These are phyloP conservation scores for Catocala fraxini DNA, from an alignment of 2,888 invertebrate genomes.

Conservation along the genomic window DNA sequence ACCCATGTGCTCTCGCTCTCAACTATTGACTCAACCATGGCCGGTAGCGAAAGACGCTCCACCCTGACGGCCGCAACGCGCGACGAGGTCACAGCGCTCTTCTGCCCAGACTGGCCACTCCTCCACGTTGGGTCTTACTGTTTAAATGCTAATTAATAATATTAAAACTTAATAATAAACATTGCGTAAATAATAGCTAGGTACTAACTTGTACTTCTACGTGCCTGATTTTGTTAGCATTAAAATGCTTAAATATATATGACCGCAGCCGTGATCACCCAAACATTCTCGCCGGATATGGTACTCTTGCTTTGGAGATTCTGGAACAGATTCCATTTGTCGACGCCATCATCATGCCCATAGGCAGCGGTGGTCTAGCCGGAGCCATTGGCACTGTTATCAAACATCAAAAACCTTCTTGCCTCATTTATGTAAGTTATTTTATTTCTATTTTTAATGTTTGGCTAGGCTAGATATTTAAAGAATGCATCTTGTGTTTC, in stretches of 20 bases:
- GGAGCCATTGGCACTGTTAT: constrained; percentile 95
- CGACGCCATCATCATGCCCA: constrained; percentile 96
- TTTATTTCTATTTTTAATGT: too few species aligned
- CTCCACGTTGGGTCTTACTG: too few species aligned
- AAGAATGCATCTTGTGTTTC: too few species aligned
- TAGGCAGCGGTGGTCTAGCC: constrained; percentile 96
- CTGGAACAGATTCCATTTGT: constrained; percentile 94
- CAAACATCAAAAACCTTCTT: constrained; percentile 93
- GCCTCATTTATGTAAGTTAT: constrained; percentile 93
- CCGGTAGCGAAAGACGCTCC: too few species aligned
- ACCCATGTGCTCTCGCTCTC: too few species aligned
- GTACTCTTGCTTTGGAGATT: constrained; percentile 96
- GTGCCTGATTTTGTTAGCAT: too few species aligned
- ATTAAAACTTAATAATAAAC: not conserved
- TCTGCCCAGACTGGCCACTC: too few species aligned
- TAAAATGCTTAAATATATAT: not conserved
- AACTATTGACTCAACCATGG: too few species aligned
- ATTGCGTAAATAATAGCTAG: not conserved
- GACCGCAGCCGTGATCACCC: constrained; percentile 96
- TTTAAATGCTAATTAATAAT: not conserved
- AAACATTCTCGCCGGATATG: constrained; percentile 96
- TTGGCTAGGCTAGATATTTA: too few species aligned
- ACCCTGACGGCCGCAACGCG: too few species aligned
- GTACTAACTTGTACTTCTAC: too few species aligned
- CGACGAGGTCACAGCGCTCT: too few species aligned